A percentile compares a stretch with the other conserved stretches of the same genome.
phyloP scores from a whole-genome alignment of 2,797 vertebrate species.

The Mallotus villosus region DNA sequence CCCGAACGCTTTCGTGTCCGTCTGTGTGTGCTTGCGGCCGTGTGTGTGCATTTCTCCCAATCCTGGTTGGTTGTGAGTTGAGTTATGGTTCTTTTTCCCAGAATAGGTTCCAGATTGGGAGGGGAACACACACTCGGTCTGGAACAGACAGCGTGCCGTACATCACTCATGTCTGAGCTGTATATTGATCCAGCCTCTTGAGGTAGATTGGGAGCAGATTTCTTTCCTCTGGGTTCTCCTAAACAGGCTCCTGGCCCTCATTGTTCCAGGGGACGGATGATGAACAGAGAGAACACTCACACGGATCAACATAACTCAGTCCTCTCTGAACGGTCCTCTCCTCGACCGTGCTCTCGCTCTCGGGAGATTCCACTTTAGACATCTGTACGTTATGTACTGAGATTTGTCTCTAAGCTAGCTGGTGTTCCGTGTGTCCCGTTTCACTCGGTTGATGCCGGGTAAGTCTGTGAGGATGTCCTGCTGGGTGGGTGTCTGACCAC shows the following conservation, averaged over 20 bases:
- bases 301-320: background rate
- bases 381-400: no score
- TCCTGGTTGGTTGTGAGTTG: slow-evolving; percentile 46
- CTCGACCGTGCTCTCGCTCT: background rate
- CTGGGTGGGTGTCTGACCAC: background rate
- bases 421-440: no score
- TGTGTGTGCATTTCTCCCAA: background rate
- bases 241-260: slow-evolving; percentile 2
- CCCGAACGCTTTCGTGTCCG: background rate
- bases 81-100: slow-evolving; percentile 64
- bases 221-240: slow-evolving; percentile 9
- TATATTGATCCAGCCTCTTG: slow-evolving; percentile 28
- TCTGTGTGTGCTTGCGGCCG: slow-evolving; percentile 1
- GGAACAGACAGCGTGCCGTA: slow-evolving; percentile 28
- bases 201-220: slow-evolving; percentile 37
- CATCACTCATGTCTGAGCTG: slow-evolving; percentile 32
- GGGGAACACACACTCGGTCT: slow-evolving; percentile 36
- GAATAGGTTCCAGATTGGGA: slow-evolving; percentile 50
- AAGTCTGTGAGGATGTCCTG: background rate
- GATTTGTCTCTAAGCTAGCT: no score
- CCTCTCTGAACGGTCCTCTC: slow-evolving; percentile 4
- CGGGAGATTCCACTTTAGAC: background rate
- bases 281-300: background rate
- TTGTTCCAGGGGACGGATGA: slow-evolving; percentile 1
- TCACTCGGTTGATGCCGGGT: no score